Conservation (phyloP, 2,113 vertebrate genomes). For the Telmatochromis brichardi region DNA sequence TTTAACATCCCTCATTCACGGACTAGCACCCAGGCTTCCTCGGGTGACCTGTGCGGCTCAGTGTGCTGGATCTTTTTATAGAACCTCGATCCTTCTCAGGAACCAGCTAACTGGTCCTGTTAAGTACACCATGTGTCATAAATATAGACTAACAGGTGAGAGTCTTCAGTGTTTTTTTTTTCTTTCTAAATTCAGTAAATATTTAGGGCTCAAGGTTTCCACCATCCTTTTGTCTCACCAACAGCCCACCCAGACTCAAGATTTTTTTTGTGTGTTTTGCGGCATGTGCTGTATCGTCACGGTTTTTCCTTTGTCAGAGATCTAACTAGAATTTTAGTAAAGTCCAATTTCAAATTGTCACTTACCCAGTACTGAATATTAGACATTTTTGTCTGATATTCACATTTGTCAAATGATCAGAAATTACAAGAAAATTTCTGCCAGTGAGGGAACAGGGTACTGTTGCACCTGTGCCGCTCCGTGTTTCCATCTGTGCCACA, state of each 20-base stretch:
- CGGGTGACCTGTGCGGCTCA: not conserved
- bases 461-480: not conserved
- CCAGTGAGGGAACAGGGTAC: not conserved
- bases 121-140: not conserved
- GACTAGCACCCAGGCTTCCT: not conserved
- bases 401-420: not conserved
- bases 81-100: not conserved
- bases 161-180: not conserved
- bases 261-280: not conserved
- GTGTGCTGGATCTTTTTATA: slow-evolving; percentile 10
- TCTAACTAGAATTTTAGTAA: not conserved
- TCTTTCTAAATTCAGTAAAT: not conserved
- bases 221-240: not conserved
- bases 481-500: not conserved
- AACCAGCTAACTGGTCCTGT: slow-evolving; percentile 1
- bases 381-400: not conserved
- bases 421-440: not conserved
- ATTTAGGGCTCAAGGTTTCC: not conserved
- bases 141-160: not conserved
- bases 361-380: not conserved
- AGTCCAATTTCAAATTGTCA: not conserved
- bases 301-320: not conserved
- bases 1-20: not conserved
- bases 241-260: not conserved
- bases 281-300: not conserved